Base-by-base conservation (phyloP, 2,888 invertebrate genomes). In the Thecocarcelia acutangulata region DNA sequence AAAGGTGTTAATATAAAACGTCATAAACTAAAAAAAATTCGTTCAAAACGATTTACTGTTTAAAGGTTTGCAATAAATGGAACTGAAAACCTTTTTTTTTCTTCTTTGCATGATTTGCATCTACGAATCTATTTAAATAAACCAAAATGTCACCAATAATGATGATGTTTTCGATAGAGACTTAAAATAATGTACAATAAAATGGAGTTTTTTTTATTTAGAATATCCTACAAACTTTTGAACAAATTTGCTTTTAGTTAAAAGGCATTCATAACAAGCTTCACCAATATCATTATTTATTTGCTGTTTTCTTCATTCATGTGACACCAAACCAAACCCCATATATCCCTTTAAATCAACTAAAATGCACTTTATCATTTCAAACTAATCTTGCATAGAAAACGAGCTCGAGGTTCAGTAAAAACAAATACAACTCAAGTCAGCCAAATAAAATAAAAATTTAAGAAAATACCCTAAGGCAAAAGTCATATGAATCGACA, bases 351-450 rank as follows among this genome's bases (percentile, higher is more conserved):
- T 66, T 42, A 74, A 74, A 58, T 66, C 74, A 66, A 74, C 74
- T 48, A 37, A 58, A 70, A 74, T 87, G 87, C 87, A 88, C 86
- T 89, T 87, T 89, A 89, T 88, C 88, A 86, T 85, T 81, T 76
- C 73, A 84, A 84, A 84, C 86, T 86, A 87, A 87, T 87, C 87
- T 87, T 83, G 83, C 82, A 79, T 84, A 77, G 79, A 68, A 77
- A 80, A 83, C 64, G 52, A 84, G 79, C 66, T 76, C 21, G 19
- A 68, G 15, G 24, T 66, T 48, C 56, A 78, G 46, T 33, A 21
- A 48, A 70, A 66, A 61, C 72, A 50, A 42, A 61, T 17, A 59
- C 28, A n/a, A n/a, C 19, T 17, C 28, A 50, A 69, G 64, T 59
- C 61, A 81, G 61, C 15, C 33, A 56, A 48, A 70, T 68, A 24